phyloP scores from a whole-genome alignment of 2,113 vertebrate species.

The Camelus dromedarius region DNA sequence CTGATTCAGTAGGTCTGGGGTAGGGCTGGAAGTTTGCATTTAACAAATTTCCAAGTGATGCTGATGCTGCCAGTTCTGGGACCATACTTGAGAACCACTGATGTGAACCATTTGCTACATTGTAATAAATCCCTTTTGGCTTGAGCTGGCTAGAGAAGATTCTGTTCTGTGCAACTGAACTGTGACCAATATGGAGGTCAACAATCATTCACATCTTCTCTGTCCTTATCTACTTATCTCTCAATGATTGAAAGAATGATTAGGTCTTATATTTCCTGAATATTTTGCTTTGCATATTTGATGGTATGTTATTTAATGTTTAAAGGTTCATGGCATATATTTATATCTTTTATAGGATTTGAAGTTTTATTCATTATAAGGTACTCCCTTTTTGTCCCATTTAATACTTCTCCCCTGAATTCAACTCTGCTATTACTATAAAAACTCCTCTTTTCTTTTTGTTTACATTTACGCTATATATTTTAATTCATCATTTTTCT shows the following conservation, averaged over 20 bases:
- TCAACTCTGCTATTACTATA: background rate
- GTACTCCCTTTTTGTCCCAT: background rate
- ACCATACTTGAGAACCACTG: background rate
- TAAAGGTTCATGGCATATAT: background rate
- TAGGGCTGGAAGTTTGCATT: background rate
- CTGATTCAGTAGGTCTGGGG: background rate
- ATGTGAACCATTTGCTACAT: background rate
- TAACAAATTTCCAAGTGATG: background rate
- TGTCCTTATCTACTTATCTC: background rate
- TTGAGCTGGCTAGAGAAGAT: background rate
- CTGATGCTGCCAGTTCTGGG: background rate
- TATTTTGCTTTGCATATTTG: slow-evolving; percentile 31
- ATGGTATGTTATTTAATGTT: background rate
- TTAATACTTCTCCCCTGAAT: background rate
- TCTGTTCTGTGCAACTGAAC: background rate
- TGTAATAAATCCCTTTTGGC: background rate
- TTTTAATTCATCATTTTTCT: background rate
- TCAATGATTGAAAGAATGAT: background rate
- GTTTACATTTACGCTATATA: background rate
- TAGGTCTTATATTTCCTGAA: background rate
- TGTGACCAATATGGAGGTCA: background rate
- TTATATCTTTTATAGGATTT: slow-evolving; percentile 42
- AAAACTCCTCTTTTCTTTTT: slow-evolving; percentile 13
- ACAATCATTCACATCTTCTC: background rate
- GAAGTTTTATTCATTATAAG: slow-evolving; percentile 41